These are phyloP conservation scores for Dichetophora obliterata DNA, from an alignment of 2,888 invertebrate species.

Conservation along the genomic window DNA sequence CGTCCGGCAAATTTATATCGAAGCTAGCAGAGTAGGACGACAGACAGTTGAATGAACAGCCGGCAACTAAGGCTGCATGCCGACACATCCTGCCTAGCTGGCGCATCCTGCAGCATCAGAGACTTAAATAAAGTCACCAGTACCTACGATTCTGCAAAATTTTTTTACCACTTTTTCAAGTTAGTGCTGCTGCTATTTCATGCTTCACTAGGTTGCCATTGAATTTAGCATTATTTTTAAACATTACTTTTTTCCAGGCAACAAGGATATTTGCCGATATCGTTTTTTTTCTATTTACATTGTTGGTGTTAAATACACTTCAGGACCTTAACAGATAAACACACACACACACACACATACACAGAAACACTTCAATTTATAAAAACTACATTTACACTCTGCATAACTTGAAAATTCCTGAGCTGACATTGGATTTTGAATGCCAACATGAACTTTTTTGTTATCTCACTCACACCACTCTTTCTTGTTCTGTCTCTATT, in stretches of 20 bases:
- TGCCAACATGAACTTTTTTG: conserved; percentile 28
- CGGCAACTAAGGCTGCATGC: conserved; percentile 1
- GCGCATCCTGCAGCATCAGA: conserved; percentile 15
- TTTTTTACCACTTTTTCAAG: background rate
- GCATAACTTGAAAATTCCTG: conserved; percentile 53
- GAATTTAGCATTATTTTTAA: conserved; percentile 36
- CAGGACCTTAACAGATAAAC: background rate
- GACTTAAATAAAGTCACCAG: conserved; percentile 32
- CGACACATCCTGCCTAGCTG: background rate
- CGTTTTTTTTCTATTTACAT: conserved; percentile 2
- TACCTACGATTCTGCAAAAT: background rate
- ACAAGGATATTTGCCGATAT: background rate
- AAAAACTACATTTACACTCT: conserved; percentile 30
- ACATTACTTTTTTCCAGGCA: background rate
- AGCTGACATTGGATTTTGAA: conserved; percentile 62
- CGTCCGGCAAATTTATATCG: conserved; percentile 63
- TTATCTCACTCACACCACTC: background rate
- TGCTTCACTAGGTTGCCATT: conserved; percentile 4
- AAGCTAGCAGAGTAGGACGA: conserved; percentile 43
- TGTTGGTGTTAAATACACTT: conserved; percentile 31
- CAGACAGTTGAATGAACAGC: background rate
- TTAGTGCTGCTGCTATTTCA: background rate
- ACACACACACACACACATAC: background rate
- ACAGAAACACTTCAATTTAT: background rate
- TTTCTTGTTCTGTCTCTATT: background rate